Percentiles rank a stretch among this genome's conserved stretches.
Evolutionary conservation across 2,888 invertebrate genomes (phyloP).

Genomic region (Lasiommata megera): DNA sequence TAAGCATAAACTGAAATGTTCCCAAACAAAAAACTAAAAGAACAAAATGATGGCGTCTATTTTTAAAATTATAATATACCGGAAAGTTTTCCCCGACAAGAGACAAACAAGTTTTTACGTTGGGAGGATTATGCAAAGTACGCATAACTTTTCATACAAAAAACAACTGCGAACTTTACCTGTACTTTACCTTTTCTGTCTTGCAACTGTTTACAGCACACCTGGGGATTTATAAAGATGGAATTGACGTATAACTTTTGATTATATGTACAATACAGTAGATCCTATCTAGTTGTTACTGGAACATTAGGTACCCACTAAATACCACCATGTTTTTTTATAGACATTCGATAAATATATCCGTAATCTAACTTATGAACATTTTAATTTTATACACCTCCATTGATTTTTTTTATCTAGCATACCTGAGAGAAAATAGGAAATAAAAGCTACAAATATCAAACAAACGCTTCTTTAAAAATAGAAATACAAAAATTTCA

Average conservation of each 20-base stretch:
- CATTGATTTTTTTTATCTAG: too few species aligned
- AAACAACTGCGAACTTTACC: conserved; percentile 12
- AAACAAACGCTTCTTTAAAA: too few species aligned
- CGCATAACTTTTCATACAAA: conserved; percentile 17
- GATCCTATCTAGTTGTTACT: too few species aligned
- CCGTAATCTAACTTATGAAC: too few species aligned
- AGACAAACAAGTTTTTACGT: conserved; percentile 23
- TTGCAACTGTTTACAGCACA: background rate
- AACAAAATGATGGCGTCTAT: background rate
- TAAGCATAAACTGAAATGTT: conserved; percentile 1
- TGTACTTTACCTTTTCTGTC: background rate
- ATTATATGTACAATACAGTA: too few species aligned
- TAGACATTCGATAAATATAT: too few species aligned
- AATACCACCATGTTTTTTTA: too few species aligned
- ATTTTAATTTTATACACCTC: too few species aligned
- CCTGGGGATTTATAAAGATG: background rate
- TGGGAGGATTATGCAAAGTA: conserved; percentile 22
- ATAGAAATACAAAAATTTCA: too few species aligned
- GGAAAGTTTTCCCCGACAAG: conserved; percentile 13
- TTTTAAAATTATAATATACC: conserved; percentile 13
- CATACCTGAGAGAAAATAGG: too few species aligned
- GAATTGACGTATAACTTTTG: background rate
- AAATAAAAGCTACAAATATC: too few species aligned
- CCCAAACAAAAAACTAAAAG: conserved; percentile 10
- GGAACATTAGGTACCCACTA: too few species aligned